phyloP scores from a whole-genome alignment of 2,113 vertebrate genomes.

The Platycercus adscitus region DNA sequence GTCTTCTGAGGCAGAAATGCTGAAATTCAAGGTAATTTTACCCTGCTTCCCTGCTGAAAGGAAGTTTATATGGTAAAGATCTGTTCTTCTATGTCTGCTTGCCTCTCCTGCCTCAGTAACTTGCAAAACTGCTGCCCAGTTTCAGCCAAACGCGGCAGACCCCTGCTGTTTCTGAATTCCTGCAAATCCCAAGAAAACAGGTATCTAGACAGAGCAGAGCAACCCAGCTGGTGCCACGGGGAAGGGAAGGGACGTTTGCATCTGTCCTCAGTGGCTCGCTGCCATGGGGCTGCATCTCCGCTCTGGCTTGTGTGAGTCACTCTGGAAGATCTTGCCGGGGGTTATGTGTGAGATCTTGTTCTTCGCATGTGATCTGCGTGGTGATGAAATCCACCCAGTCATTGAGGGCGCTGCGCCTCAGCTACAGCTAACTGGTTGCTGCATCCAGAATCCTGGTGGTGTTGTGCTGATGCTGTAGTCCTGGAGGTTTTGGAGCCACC shows the following conservation, averaged over 20 bases:
- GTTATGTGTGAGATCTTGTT: not conserved
- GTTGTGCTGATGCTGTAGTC: not conserved
- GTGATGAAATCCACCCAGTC: not conserved
- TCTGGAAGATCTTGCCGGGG: not conserved
- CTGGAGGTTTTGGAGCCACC: not conserved
- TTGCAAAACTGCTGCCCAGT: not conserved
- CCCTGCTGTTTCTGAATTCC: not conserved
- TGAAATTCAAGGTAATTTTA: not conserved
- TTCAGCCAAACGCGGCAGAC: not conserved
- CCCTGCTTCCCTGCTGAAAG: not conserved
- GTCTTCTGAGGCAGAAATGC: not conserved
- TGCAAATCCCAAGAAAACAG: not conserved
- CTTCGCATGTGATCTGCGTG: not conserved
- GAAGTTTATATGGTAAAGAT: not conserved
- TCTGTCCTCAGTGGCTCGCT: not conserved
- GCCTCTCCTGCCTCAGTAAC: not conserved
- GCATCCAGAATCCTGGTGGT: rapidly evolving
- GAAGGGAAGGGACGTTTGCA: not conserved
- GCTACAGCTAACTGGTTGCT: not conserved
- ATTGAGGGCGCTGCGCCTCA: rapidly evolving
- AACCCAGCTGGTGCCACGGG: rapidly evolving
- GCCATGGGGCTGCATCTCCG: not conserved
- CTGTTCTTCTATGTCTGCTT: not conserved
- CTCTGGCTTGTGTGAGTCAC: not conserved
- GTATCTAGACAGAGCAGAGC: not conserved